Evolutionary conservation across 2,888 invertebrate genomes (phyloP).

Genomic region (Spodoptera exigua): DNA sequence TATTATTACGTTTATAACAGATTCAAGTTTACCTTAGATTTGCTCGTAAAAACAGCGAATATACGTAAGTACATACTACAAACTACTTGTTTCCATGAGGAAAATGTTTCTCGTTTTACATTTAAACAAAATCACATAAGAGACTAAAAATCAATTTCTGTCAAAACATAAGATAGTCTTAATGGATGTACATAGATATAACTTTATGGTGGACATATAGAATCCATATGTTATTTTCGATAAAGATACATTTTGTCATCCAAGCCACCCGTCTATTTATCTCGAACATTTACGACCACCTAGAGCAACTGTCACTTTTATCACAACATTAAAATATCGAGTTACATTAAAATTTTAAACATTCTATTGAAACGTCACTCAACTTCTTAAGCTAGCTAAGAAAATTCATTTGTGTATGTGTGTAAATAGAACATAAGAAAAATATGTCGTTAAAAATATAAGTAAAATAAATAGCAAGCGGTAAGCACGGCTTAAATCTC

Average conservation of each 20-base stretch:
- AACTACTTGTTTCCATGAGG: constrained; percentile 28
- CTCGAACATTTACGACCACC: constrained; percentile 73
- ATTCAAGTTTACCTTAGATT: constrained; percentile 7
- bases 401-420: constrained; percentile 28
- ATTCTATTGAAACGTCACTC: constrained; percentile 29
- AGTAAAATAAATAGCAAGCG: constrained; percentile 67
- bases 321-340: constrained; percentile 57
- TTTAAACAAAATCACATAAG: constrained; percentile 29
- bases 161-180: constrained; percentile 31
- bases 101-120: constrained; percentile 42
- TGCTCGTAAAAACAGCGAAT: not conserved
- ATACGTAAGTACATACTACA: constrained; percentile 19
- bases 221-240: constrained; percentile 45
- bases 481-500: constrained; percentile 72
- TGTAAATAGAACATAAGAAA: constrained; percentile 49
- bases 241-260: constrained; percentile 63
- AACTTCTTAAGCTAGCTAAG: constrained; percentile 11
- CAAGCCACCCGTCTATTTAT: constrained; percentile 61
- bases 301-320: constrained; percentile 55
- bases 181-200: constrained; percentile 44
- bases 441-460: constrained; percentile 58
- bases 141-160: constrained; percentile 23
- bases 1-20: not conserved
- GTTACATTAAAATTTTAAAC: constrained; percentile 32
- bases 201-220: constrained; percentile 29